Base-by-base conservation (phyloP, 2,888 invertebrate species). In the Polydrusus tereticollis region DNA sequence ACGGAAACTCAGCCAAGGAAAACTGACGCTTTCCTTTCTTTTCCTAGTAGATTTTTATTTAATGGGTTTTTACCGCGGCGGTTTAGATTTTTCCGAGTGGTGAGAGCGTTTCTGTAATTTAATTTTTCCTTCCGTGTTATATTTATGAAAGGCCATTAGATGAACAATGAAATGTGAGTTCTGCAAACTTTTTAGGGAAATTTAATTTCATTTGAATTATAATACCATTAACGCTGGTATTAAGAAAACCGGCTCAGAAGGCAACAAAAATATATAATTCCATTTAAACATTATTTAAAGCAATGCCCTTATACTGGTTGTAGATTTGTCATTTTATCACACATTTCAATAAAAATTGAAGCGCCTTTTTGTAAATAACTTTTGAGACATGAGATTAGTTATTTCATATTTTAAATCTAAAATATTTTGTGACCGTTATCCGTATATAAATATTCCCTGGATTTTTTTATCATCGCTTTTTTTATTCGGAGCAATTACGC, bases 41-140 rank as follows among this genome's bases (percentile, higher is more conserved):
- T 55, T 55, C 52, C 52, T 55, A 18, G 52, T 55, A 55, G 52
- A 55, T 55, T 55, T 55, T 29, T 55, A 55, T 29, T 55, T 55
- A 55, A 55, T 55, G 52, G 29, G 52, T 55, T 55, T 55, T 55
- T 29, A 55, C 52, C 16, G 52, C 52, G 29, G 52, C 16, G 3
- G 29, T 55, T 55, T 18, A 55, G 29, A 55, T 55, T 55, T 55
- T 29, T 23, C 29, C 29, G 52, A 29, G 23, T 29, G 18, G 26
- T n/a, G 52, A 29, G 29, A 29, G 52, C 52, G 29, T 29, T 16
- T 29, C 29, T 55, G 16, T 55, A 55, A 55, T 55, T 55, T 55
- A 55, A 55, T 55, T 55, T 55, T 55, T 55, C 29, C 52, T 55
- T 55, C 52, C 52, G 14, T 55, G 52, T 26, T 55, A 55, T 55